Conservation (phyloP, 2,113 vertebrate genomes). For the Pampusana beccarii region DNA sequence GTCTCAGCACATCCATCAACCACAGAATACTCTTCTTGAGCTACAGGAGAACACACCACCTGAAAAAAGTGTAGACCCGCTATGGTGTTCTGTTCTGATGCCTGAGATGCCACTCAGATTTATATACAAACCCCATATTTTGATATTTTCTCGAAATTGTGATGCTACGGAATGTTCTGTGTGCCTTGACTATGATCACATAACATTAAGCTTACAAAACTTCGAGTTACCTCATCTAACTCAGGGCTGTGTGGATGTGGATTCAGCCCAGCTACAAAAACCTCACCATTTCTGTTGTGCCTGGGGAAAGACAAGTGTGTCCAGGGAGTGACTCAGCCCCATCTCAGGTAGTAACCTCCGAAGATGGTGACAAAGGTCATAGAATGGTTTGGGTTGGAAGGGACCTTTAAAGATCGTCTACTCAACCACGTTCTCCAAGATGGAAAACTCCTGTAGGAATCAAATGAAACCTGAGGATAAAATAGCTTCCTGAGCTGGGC, state of each 20-base stretch:
- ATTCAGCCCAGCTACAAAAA: not conserved
- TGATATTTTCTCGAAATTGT: not conserved
- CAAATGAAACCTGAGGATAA: not conserved
- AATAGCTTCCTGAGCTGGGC: not conserved
- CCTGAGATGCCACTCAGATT: not conserved
- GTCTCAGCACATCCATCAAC: conserved; percentile 41
- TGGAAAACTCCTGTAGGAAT: not conserved
- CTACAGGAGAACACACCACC: not conserved
- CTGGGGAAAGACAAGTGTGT: not conserved
- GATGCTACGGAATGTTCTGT: not conserved
- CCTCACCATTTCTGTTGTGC: not conserved
- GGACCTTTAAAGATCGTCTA: not conserved
- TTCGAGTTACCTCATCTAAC: not conserved
- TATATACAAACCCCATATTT: fast-evolving
- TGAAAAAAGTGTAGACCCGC: not conserved
- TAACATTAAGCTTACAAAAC: not conserved
- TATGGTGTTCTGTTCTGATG: not conserved
- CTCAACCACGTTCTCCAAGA: not conserved
- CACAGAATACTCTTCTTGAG: not conserved
- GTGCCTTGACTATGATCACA: not conserved
- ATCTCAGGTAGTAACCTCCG: not conserved
- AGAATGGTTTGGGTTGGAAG: not conserved
- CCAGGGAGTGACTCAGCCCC: not conserved
- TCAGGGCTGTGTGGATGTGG: not conserved
- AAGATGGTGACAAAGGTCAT: not conserved